Evolutionary conservation across 2,888 invertebrate genomes (phyloP), one percentile per base, ranked within the genome.

Genomic region (Campoletis raptor): DNA sequence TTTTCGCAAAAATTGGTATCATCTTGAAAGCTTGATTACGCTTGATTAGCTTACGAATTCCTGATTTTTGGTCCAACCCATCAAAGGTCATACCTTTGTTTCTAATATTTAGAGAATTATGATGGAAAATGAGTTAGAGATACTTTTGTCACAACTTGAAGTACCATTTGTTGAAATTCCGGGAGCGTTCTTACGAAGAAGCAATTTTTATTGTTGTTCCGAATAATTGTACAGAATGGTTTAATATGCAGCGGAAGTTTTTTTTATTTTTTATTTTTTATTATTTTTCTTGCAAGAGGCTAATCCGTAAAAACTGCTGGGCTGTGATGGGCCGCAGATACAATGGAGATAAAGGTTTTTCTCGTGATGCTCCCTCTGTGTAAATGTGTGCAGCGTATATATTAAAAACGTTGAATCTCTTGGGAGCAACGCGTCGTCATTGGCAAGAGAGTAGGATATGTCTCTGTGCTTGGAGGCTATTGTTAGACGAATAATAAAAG

Each of bases 401-500:
- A 80, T 73, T 73, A 80, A 84, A 83, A 82, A 85, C 40, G 67
- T 76, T 54, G 80, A 86, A 80, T 83, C 80, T 80, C 76, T 70
- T n/a, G 83, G 83, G 80, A 52, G 67, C 21, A 72, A 70, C 45
- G 83, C 76, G 74, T 83, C 82, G 69, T 85, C 67, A 76, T 85
- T 80, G 42, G 76, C 66, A 80, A 76, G 70, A 76, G 83, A 76
- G 79, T 70, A 70, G 79, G 80, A 80, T 73, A 81, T 85, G 79
- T 83, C 83, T 57, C 79, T 80, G 83, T 66, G 76, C 66, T 83
- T 45, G 81, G 57, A 42, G 40, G 69, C 73, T 52, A 69, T 86
- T 86, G 83, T 86, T 74, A 30, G 42, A 4, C 15, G 83, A 52
- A 86, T 83, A 86, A 86, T 84, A 84, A 86, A 83, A 84, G 78